A percentile compares a stretch with the other conserved stretches of the same genome.
These are phyloP conservation scores for Bujurquina vittata DNA, from an alignment of 2,113 vertebrate genomes.

Conservation along the genomic window DNA sequence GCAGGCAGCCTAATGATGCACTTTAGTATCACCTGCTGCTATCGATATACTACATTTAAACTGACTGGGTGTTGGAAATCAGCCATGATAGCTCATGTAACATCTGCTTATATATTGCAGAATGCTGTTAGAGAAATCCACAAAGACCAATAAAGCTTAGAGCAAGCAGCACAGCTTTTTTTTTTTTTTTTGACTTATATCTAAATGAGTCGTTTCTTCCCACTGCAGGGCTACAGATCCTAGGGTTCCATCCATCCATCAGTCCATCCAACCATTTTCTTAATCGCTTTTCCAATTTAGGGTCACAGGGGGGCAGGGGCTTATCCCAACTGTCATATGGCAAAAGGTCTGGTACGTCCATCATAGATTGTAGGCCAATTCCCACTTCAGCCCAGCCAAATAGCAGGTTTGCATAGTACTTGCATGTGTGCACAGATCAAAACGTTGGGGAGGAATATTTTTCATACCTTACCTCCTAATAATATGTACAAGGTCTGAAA, in stretches of 20 bases:
- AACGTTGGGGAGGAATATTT: neutral
- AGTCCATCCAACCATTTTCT: neutral
- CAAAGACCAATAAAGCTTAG: neutral
- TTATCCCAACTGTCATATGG: neutral
- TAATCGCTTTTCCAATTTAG: neutral
- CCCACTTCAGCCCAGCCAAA: neutral
- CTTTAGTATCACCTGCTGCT: neutral
- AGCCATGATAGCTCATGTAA: neutral
- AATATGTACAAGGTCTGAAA: neutral
- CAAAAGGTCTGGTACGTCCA: neutral
- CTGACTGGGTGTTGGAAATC: neutral
- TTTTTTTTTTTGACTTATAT: neutral
- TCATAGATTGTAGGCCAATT: neutral
- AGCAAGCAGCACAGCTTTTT: too few relatives aligned
- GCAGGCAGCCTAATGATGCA: neutral
- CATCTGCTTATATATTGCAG: neutral
- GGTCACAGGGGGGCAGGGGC: too few relatives aligned
- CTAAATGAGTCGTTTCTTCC: neutral
- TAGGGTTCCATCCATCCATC: neutral
- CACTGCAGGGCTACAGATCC: neutral
- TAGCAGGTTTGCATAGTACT: neutral
- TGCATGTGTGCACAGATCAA: neutral
- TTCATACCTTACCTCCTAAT: slow-evolving; percentile 4
- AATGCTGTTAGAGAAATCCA: neutral
- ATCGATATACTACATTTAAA: slow-evolving; percentile 1